Evolutionary conservation across 2,888 invertebrate species (phyloP).

Genomic region (Diarsia rubi): DNA sequence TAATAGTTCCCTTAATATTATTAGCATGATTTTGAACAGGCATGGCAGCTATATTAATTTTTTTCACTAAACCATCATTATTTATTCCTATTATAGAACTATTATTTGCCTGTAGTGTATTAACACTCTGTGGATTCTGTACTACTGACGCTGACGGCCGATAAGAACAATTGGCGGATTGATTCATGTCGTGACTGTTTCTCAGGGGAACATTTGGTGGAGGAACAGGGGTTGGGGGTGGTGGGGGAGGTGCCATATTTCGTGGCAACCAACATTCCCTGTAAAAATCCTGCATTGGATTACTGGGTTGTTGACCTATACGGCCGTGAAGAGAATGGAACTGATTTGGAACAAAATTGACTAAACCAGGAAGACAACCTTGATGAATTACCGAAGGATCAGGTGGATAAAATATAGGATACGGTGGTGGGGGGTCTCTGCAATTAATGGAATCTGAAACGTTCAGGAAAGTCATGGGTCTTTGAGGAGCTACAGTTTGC

Average conservation of each 20-base stretch:
- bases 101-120: not conserved
- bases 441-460: not conserved
- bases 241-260: slow-evolving; percentile 5
- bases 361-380: slow-evolving; percentile 11
- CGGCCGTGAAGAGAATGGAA: not conserved
- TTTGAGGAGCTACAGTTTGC: slow-evolving; percentile 1
- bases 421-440: slow-evolving; percentile 9
- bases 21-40: not conserved
- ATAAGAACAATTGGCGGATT: not conserved
- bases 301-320: slow-evolving; percentile 11
- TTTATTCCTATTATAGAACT: slow-evolving; percentile 62
- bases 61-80: slow-evolving; percentile 59
- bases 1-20: not conserved
- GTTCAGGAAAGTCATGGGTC: not conserved
- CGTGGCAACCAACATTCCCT: slow-evolving; percentile 28
- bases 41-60: slow-evolving; percentile 56
- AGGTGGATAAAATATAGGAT: slow-evolving; percentile 28
- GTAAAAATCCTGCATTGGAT: slow-evolving; percentile 17
- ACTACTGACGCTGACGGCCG: not conserved
- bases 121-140: slow-evolving; percentile 2
- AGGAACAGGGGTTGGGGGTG: slow-evolving; percentile 4
- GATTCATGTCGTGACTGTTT: not conserved
- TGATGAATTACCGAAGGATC: slow-evolving; percentile 16
- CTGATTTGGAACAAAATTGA: slow-evolving; percentile 11
- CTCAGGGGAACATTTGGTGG: not conserved